phyloP scores from a whole-genome alignment of 2,113 vertebrate species.

The Athene noctua region DNA sequence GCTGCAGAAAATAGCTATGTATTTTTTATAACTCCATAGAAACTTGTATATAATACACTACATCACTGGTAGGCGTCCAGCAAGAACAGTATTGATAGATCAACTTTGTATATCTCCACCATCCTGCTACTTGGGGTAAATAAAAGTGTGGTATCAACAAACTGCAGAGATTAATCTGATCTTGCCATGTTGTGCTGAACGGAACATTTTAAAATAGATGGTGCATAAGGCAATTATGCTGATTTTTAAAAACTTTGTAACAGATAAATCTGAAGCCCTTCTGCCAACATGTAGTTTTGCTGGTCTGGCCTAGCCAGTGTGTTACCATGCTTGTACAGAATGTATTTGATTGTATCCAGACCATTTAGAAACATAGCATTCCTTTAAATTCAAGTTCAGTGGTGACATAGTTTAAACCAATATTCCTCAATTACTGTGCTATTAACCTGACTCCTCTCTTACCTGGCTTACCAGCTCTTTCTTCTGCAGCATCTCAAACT shows the following conservation, averaged over 20 bases:
- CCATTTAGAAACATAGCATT: neutral
- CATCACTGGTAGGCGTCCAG: neutral
- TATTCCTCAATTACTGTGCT: constrained; percentile 21
- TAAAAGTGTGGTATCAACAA: constrained; percentile 60
- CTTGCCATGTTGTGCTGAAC: constrained; percentile 43
- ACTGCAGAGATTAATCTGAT: constrained; percentile 53
- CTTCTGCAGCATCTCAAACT: neutral
- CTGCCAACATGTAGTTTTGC: constrained; percentile 25
- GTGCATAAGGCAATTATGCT: constrained; percentile 65
- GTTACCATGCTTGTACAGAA: constrained; percentile 30
- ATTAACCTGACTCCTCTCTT: constrained; percentile 30
- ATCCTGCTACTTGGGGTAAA: constrained; percentile 43
- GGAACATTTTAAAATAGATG: constrained; percentile 62
- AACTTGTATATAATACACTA: neutral
- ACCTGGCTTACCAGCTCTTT: neutral
- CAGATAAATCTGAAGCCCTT: constrained; percentile 35
- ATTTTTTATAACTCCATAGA: neutral
- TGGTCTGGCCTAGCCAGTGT: neutral
- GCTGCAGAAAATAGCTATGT: neutral
- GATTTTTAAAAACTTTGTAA: constrained; percentile 56
- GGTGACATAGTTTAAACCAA: neutral
- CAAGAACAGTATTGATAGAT: constrained; percentile 11
- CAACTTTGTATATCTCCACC: neutral
- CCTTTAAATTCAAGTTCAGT: constrained; percentile 14
- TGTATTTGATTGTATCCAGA: neutral